Evolutionary conservation across 2,113 vertebrate species (phyloP).

Genomic region (Parus major): DNA sequence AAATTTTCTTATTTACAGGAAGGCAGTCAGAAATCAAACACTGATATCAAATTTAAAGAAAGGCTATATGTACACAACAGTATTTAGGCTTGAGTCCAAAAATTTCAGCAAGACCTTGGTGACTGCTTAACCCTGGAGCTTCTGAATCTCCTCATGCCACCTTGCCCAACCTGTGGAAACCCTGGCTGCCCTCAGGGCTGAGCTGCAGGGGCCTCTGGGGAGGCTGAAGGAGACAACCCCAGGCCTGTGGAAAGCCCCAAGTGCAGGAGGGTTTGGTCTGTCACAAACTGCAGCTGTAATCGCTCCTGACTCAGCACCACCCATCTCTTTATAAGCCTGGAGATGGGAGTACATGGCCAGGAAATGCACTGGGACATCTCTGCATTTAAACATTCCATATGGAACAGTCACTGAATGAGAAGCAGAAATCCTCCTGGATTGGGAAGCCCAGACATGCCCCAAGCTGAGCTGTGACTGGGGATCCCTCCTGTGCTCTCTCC

Average conservation of each 20-base stretch:
- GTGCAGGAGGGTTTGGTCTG: not conserved
- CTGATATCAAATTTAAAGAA: not conserved
- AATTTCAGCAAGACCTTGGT: not conserved
- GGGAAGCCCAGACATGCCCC: not conserved
- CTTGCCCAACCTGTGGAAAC: not conserved
- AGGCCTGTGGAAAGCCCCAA: not conserved
- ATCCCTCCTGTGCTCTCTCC: not conserved
- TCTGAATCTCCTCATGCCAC: not conserved
- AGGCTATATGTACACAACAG: not conserved
- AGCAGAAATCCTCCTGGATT: not conserved
- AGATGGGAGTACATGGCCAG: not conserved
- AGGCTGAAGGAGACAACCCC: not conserved
- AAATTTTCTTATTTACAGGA: not conserved
- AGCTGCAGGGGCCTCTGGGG: not conserved
- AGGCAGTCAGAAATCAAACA: not conserved
- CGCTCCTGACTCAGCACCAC: not conserved
- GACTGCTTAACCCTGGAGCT: not conserved
- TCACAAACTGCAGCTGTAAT: not conserved
- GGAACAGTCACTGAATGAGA: not conserved
- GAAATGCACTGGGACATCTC: not conserved
- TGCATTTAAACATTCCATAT: not conserved
- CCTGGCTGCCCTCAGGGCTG: not conserved
- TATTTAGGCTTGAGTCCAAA: not conserved
- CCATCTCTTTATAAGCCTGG: not conserved
- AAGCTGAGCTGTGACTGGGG: not conserved